Evolutionary conservation across 2,113 vertebrate genomes (phyloP), one percentile per base, ranked within the genome.

Genomic region (Dasypus novemcinctus): DNA sequence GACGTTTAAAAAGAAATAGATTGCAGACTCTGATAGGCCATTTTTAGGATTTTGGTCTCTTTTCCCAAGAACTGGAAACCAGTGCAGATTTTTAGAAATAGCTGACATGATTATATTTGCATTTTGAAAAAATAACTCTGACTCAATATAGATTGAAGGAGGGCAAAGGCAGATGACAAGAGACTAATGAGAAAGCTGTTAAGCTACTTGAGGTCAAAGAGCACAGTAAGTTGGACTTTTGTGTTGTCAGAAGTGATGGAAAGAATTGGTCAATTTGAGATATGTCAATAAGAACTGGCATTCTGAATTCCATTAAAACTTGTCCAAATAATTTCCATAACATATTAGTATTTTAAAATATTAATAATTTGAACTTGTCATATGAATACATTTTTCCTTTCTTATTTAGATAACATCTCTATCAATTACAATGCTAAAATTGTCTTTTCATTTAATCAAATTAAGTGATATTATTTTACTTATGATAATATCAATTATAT

Each of bases 211-310:
- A 54, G 21, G 66, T 49, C 43, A 49, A 84, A 82, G 68, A 83
- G 36, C 59, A 41, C 41, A 90, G 63, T 59, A 83, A 87, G 63
- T 79, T 74, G 54, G 38, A 68, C n/a, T 27, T 82, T 38, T 38
- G 27, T 9, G 25, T 43, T 83, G 38, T 29, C 63, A 88, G 64
- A 76, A 66, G 38, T 93, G 31, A 54, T 68, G 23, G 54, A 69
- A 66, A 54, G 80, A 95, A 91, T 88, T 96, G 81, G 46, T 72
- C 12, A 63, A 83, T 96, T 68, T 94, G 90, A 96, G 33, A 17
- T 38, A 61, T n/a, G 66, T 63, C 76, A 91, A 33, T 86, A 94
- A 94, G 38, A 93, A 75, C 41, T 90, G 29, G 3, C 1, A 69
- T 63, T 93, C 29, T 87, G 54, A 83, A 93, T 90, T 76, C 49